Percentiles rank a stretch among this genome's conserved stretches.
Conservation (phyloP, 2,888 invertebrate genomes). For the Willowsia nigromaculata region DNA sequence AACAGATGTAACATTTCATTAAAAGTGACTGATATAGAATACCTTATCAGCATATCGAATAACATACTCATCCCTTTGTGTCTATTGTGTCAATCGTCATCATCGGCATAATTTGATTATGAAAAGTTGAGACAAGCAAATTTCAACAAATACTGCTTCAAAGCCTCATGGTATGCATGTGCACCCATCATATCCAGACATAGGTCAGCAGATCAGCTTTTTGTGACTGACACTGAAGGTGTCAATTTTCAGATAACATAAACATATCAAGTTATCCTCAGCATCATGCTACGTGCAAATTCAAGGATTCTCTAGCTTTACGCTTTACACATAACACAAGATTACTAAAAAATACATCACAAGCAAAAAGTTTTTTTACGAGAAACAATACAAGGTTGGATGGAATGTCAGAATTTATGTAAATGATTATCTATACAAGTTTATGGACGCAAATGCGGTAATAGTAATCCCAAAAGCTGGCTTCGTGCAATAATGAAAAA, state of each 20-base stretch:
- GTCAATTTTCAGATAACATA: slow-evolving; percentile 63
- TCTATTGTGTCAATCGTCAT: neutral
- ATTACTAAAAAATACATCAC: neutral
- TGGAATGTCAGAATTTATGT: slow-evolving; percentile 48
- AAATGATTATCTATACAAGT: slow-evolving; percentile 11
- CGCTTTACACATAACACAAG: neutral
- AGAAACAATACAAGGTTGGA: slow-evolving; percentile 30
- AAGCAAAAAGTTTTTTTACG: too few species aligned
- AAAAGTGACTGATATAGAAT: slow-evolving; percentile 33
- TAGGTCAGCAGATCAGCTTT: slow-evolving; percentile 49
- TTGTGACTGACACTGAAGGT: slow-evolving; percentile 64
- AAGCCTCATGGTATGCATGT: neutral
- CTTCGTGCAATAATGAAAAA: neutral
- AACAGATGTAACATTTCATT: slow-evolving; percentile 31
- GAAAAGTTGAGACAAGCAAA: slow-evolving; percentile 16
- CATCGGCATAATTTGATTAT: neutral
- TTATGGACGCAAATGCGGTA: neutral
- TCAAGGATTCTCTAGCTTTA: neutral
- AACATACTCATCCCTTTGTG: slow-evolving; percentile 19
- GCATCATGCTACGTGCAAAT: neutral
- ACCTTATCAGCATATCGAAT: slow-evolving; percentile 50
- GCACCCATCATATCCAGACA: neutral
- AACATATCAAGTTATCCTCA: slow-evolving; percentile 65
- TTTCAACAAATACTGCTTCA: neutral
- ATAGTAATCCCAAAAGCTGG: slow-evolving; percentile 28